phyloP scores from a whole-genome alignment of 2,113 vertebrate genomes.

The Isichthys henryi region DNA sequence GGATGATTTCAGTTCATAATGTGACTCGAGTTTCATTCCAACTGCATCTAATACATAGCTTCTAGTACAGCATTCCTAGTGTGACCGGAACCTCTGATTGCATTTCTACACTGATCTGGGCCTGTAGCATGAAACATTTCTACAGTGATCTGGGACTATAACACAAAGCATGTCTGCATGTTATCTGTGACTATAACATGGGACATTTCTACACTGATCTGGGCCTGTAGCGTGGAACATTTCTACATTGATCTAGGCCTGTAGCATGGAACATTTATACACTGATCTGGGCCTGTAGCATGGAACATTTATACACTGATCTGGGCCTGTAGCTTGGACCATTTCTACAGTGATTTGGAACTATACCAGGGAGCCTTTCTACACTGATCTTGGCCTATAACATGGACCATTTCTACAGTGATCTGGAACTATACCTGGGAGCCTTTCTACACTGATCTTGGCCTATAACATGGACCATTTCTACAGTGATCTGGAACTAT shows the following conservation, averaged over 20 bases:
- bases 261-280: too few species aligned
- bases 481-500: too few species aligned
- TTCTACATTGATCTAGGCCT: not conserved
- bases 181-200: not conserved
- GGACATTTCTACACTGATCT: not conserved
- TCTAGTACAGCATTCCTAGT: not conserved
- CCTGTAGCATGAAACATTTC: not conserved
- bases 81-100: not conserved
- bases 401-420: not conserved
- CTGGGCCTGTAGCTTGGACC: too few species aligned
- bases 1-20: not conserved
- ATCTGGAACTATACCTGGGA: too few species aligned
- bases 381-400: not conserved
- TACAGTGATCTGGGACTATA: too few species aligned
- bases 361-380: not conserved
- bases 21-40: not conserved
- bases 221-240: not conserved
- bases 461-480: too few species aligned
- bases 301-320: too few species aligned
- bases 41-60: not conserved
- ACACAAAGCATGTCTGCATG: not conserved
- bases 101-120: not conserved
- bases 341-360: not conserved
- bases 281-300: not conserved
- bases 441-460: too few species aligned